Conservation (phyloP, 2,113 vertebrate species). For the Oncorhynchus nerka region DNA sequence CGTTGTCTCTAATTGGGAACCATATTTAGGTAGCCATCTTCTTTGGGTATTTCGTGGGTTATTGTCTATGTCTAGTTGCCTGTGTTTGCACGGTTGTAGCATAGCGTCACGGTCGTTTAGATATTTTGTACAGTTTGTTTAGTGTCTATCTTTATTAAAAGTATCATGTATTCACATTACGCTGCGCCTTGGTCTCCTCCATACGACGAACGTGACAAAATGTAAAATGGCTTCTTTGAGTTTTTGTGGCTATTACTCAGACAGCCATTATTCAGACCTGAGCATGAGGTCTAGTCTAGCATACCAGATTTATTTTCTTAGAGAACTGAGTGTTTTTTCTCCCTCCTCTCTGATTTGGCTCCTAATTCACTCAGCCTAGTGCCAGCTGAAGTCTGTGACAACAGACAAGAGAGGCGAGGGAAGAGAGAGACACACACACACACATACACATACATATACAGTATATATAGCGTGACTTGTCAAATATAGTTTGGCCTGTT, state of each 20-base stretch:
- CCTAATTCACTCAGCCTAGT: not conserved
- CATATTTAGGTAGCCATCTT: too few species aligned
- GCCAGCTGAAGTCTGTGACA: not conserved
- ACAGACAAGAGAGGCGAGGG: not conserved
- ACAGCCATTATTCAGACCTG: not conserved
- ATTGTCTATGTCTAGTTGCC: too few species aligned
- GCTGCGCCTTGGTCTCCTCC: too few species aligned
- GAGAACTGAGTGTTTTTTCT: not conserved
- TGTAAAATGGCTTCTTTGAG: not conserved
- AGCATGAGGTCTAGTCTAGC: not conserved
- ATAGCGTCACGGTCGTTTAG: too few species aligned
- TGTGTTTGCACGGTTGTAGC: too few species aligned
- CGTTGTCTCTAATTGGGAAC: too few species aligned
- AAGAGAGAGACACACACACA: not conserved
- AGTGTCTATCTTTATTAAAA: too few species aligned
- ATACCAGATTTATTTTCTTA: not conserved
- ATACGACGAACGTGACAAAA: not conserved
- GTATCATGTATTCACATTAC: too few species aligned
- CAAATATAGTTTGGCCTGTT: not conserved
- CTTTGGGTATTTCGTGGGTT: too few species aligned
- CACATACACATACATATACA: not conserved
- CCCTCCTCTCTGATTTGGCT: not conserved
- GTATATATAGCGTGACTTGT: slow-evolving; percentile 9
- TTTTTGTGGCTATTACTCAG: not conserved
- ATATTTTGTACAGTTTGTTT: too few species aligned